Base-by-base conservation (phyloP, 1,140 invertebrate genomes). In the Temnothorax longispinosus region DNA sequence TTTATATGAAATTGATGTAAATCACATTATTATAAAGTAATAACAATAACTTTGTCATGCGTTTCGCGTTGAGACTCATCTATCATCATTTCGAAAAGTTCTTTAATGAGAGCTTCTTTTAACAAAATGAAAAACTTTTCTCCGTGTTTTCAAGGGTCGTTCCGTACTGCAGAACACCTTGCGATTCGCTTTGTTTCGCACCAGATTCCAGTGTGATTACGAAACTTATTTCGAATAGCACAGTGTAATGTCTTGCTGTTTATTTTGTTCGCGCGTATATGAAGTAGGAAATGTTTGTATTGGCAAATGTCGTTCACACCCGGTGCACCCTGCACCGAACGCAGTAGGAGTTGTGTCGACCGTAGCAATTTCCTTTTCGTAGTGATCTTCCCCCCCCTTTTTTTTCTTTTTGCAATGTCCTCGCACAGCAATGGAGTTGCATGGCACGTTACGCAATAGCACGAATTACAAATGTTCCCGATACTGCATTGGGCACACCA, bases 351-450 rank as follows among this genome's bases (percentile, higher is more conserved):
- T 21, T 67, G 32, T 47, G n/a, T 65, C 47, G 62, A 81, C 27
- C 47, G 54, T 84, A 38, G 32, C 41, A 47, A 74, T 75, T 84
- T 74, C 15, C 38, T 47, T 72, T 47, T 56, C 54, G 52, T 72
- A 72, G 67, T 32, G 18, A 44, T 76, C 62, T 86, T 65, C 13
- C 35, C 32, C 88, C 71, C 18, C 52, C 0, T 35, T 18, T 72
- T 81, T 41, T 84, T 58, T 67, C 15, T 35, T 58, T 35, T 21
- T 52, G 32, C 44, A 21, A 65, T 72, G 64, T 85, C 77, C 84
- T 54, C 62, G 81, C 76, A 85, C 62, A 72, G 50, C 67, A 75
- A 89, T 74, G 64, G 71, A 89, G 27, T 75, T 84, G 80, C 80
- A 84, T 84, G 80, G 52, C 69, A 84, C 58, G 69, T 27, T 60